Base-by-base conservation (phyloP, 2,888 invertebrate species). In the Pandemis corylana region DNA sequence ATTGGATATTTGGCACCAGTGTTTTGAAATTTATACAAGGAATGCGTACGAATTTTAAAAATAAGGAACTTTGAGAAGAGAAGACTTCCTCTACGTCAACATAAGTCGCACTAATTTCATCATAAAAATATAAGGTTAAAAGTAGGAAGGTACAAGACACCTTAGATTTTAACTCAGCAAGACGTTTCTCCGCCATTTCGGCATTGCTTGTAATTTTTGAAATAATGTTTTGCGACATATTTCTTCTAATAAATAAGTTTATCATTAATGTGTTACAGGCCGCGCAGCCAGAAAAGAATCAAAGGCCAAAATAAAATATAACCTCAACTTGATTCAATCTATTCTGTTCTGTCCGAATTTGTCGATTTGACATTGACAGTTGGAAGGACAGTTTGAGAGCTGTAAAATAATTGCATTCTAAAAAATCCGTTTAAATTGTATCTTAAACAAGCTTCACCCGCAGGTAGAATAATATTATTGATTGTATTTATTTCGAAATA, bases 181-280 rank as follows among this genome's bases (percentile, higher is more conserved):
- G 81, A 61, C 86, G 88, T 80, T 89, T 90, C 80, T 93, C 94
- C n/a, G 93, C 93, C 68, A 80, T 84, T 84, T 91, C 91, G 67
- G 93, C 90, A 82, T 92, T 92, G 72, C 81, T 86, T 76, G 89
- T 78, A 71, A 93, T 78, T 80, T 85, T 89, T 44, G 75, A 71
- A 41, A 86, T 64, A 53, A 85, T 78, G 69, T 79, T 83, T 76
- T 82, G 84, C 74, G 90, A 88, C 92, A 93, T 93, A 66, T 81
- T 92, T 85, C 85, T 85, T 49, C 77, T 77, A 56, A 87, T 49
- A 76, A 85, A 72, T 67, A 79, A 78, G 71, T 77, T 65, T 76
- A 84, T 61, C 86, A 88, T 85, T 46, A 65, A 59, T n/a, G 13
- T 62, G 51, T 51, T 36, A 12, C 20, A 67, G 1, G 51, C 42